Base-by-base conservation (phyloP, 2,113 vertebrate species). In the Rhabdomys dilectus region DNA sequence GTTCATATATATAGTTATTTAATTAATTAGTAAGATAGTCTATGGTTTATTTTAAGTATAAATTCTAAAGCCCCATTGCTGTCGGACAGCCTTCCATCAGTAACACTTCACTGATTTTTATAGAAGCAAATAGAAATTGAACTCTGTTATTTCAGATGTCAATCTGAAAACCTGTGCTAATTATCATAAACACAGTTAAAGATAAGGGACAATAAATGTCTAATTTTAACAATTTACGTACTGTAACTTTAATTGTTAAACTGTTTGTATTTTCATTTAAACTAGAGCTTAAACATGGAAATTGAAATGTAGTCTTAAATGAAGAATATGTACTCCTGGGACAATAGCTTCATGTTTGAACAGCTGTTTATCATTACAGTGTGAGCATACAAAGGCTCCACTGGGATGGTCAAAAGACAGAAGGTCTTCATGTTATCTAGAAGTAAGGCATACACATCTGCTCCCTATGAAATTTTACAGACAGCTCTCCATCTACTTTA, bases 401-500 rank as follows among this genome's bases (percentile, higher is more conserved):
- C 36, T 48, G 19, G 9, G 34, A 13, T n/a, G 19, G 21, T 72
- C 45, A 51, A 34, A 53, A 31, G 8, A 70, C 19, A 22, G 9
- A 45, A 39, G 31, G 34, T n/a, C 66, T 24, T 68, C 85, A 48
- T 22, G 31, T 34, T 22, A 22, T 5, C 36, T 10, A 22, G 34
- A 34, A 62, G 11, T 36, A 51, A 53, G 53, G 15, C 36, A 31
- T 6, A 36, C 1, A 13, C 48, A 39, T 76, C 42, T 70, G 45
- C 17, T 56, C 84, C 2, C 31, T 78, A 76, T 11, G 90, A 88
- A 80, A 88, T 19, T 80, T 12, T 53, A 45, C 42, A 91, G 81
- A 92, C 77, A 75, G 76, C 66, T 85, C 76, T 92, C 84, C 92
- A 90, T 39, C 72, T 29, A 19, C 92, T n/a, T 86, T 45, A 11